phyloP scores from a whole-genome alignment of 2,888 invertebrate genomes.

The Rhingia rostrata region DNA sequence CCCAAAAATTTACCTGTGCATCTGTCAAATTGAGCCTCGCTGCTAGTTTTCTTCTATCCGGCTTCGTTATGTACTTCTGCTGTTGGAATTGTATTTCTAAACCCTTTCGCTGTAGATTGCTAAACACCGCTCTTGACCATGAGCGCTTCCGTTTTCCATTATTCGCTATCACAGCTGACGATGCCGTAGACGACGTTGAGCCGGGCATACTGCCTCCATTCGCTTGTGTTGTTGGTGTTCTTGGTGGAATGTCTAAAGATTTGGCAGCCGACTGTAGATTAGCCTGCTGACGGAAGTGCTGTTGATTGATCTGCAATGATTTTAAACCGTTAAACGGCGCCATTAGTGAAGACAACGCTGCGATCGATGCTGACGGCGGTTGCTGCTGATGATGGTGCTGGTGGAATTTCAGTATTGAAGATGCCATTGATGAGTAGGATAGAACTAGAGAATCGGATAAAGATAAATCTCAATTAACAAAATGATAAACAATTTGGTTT shows the following conservation, averaged over 20 bases:
- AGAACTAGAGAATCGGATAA: constrained; percentile 54
- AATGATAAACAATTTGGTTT: constrained; percentile 64
- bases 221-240: constrained; percentile 66
- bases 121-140: constrained; percentile 97
- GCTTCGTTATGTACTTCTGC: constrained; percentile 98
- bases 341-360: constrained; percentile 76
- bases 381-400: constrained; percentile 72
- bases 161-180: constrained; percentile 39
- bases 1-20: constrained; percentile 88
- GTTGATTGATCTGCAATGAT: constrained; percentile 77
- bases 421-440: constrained; percentile 69
- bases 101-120: constrained; percentile 96
- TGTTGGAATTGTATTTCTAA: constrained; percentile 95
- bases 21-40: constrained; percentile 96
- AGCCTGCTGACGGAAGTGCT: constrained; percentile 76
- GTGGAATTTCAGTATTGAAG: constrained; percentile 63
- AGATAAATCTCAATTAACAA: constrained; percentile 67
- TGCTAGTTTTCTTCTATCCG: constrained; percentile 94
- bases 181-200: constrained; percentile 40
- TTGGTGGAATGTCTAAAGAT: constrained; percentile 77
- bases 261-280: constrained; percentile 76
- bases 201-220: constrained; percentile 57
- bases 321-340: constrained; percentile 79
- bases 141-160: constrained; percentile 91
- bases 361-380: constrained; percentile 75